phyloP scores from a whole-genome alignment of 2,888 invertebrate genomes.

The Hartigia nigra region DNA sequence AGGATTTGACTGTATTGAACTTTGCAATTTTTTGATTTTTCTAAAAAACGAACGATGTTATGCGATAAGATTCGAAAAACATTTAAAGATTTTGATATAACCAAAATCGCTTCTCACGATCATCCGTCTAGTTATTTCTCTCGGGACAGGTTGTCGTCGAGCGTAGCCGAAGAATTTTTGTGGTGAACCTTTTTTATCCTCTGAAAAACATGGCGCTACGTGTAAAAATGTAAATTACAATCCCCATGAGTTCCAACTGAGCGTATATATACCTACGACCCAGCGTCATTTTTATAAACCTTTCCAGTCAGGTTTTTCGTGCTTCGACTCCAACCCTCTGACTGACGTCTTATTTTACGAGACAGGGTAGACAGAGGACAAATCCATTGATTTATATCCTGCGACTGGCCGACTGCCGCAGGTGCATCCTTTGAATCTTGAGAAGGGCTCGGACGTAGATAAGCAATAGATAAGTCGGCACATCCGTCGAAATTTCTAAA shows the following conservation, averaged over 20 bases:
- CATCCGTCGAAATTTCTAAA: background rate
- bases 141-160: background rate
- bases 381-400: conserved; percentile 25
- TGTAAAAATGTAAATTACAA: conserved; percentile 7
- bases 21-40: background rate
- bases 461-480: background rate
- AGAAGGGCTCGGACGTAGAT: conserved; percentile 1
- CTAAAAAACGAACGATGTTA: background rate
- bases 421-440: conserved; percentile 25
- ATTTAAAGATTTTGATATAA: background rate
- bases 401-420: conserved; percentile 14
- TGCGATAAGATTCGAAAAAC: background rate
- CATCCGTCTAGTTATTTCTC: background rate
- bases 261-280: background rate
- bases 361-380: conserved; percentile 18
- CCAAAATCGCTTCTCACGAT: background rate
- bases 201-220: background rate
- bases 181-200: background rate
- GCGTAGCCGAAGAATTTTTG: background rate
- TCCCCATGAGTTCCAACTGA: background rate
- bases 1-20: background rate
- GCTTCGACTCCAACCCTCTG: conserved; percentile 1
- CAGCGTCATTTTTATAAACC: conserved; percentile 3
- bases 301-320: background rate
- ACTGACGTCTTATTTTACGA: conserved; percentile 25